These are phyloP conservation scores for Sterrhoptilus dennistouni DNA, from an alignment of 2,113 vertebrate species.

Conservation along the genomic window DNA sequence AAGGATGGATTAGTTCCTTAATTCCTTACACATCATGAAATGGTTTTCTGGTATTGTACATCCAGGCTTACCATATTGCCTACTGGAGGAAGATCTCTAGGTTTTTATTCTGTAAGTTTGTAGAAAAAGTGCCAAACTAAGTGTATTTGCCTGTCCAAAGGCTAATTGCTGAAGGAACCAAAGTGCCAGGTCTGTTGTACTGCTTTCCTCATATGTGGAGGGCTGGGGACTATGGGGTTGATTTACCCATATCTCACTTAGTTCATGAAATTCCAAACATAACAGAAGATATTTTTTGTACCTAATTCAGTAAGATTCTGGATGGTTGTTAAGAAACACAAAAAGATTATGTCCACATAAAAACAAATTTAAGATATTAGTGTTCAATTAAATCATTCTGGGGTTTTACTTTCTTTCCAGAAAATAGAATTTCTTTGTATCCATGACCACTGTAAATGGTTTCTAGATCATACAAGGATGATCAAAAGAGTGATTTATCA, in stretches of 20 bases:
- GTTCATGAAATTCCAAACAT: background rate
- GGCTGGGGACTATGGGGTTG: background rate
- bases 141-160: background rate
- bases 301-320: background rate
- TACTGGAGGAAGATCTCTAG: background rate
- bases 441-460: background rate
- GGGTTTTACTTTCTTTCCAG: background rate
- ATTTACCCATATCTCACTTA: background rate
- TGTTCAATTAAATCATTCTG: background rate
- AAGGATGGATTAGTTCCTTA: conserved; percentile 13
- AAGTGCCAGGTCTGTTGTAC: background rate
- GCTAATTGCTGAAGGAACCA: background rate
- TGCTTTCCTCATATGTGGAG: background rate
- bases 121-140: background rate
- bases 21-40: conserved; percentile 6
- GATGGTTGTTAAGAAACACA: background rate
- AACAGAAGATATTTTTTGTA: background rate
- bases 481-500: background rate
- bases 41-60: background rate
- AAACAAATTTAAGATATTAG: background rate
- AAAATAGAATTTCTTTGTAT: background rate
- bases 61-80: background rate
- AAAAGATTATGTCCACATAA: background rate
- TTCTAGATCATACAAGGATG: background rate
- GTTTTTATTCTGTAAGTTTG: background rate